These are phyloP conservation scores for Campopleginae sp. DNA, from an alignment of 2,888 invertebrate species.

Conservation along the genomic window DNA sequence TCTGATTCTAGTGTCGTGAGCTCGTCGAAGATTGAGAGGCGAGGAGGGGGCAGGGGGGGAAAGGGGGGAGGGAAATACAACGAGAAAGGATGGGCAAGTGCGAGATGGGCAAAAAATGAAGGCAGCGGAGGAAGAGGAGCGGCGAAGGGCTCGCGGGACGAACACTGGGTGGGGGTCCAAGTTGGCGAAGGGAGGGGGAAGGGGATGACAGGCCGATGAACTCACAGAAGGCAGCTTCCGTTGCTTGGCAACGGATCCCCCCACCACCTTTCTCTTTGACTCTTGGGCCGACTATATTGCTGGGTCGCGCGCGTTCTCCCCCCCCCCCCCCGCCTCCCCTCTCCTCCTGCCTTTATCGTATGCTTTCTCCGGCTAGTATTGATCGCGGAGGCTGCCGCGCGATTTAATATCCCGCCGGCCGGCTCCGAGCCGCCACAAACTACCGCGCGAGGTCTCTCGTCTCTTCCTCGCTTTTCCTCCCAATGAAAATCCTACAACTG, in stretches of 20 bases:
- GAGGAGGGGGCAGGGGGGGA: constrained; percentile 31
- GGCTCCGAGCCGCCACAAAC: constrained; percentile 50
- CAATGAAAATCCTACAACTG: not conserved
- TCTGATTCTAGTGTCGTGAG: not conserved
- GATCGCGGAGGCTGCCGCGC: constrained; percentile 67
- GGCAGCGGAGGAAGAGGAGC: constrained; percentile 22
- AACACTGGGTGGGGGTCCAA: constrained; percentile 50
- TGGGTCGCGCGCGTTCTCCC: constrained; percentile 62
- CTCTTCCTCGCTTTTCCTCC: not conserved
- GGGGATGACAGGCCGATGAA: constrained; percentile 83
- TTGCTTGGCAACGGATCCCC: constrained; percentile 83
- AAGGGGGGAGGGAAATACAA: constrained; percentile 29
- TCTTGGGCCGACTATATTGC: constrained; percentile 29
- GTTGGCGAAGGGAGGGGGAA: constrained; percentile 79
- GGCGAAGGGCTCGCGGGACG: constrained; percentile 44
- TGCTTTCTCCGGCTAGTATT: constrained; percentile 72
- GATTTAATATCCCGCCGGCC: constrained; percentile 65
- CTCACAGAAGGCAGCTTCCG: constrained; percentile 85
- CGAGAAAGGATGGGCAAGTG: constrained; percentile 36
- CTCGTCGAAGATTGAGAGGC: not conserved
- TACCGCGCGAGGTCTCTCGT: constrained; percentile 39
- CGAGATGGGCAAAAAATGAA: constrained; percentile 45
- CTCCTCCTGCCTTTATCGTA: constrained; percentile 76
- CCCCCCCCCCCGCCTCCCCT: not conserved
- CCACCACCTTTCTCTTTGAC: constrained; percentile 58